phyloP scores from a whole-genome alignment of 2,113 vertebrate species.

The Gobius niger region DNA sequence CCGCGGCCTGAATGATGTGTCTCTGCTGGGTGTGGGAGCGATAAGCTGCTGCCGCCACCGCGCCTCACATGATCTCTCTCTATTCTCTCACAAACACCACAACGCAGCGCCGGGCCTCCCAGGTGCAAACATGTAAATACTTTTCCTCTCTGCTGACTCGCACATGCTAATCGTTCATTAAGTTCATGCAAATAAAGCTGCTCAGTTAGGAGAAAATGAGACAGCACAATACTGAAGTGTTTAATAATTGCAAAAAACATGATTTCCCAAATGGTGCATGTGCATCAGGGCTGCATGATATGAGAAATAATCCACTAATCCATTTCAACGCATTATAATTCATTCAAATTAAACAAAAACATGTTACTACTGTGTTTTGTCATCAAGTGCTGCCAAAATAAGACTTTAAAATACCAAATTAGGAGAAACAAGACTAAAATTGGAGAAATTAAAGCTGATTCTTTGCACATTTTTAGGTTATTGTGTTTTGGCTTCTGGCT shows the following conservation, averaged over 20 bases:
- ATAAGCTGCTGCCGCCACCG: not conserved
- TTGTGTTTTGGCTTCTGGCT: too few species aligned
- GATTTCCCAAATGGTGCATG: slow-evolving; percentile 32
- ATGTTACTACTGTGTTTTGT: too few species aligned
- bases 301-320: too few species aligned
- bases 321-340: too few species aligned
- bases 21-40: slow-evolving; percentile 17
- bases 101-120: not conserved
- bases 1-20: slow-evolving; percentile 21
- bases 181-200: not conserved
- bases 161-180: not conserved
- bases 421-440: too few species aligned
- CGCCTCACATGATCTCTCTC: not conserved
- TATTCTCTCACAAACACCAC: slow-evolving; percentile 3
- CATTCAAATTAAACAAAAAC: too few species aligned
- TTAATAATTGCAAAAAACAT: slow-evolving; percentile 16
- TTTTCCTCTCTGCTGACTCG: not conserved
- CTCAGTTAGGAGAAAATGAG: not conserved
- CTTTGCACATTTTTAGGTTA: too few species aligned
- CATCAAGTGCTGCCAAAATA: too few species aligned
- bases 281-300: too few species aligned
- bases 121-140: not conserved
- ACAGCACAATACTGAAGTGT: not conserved
- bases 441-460: too few species aligned
- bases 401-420: too few species aligned